Base-by-base conservation (phyloP, 2,888 invertebrate species). In the Candidula unifasciata region DNA sequence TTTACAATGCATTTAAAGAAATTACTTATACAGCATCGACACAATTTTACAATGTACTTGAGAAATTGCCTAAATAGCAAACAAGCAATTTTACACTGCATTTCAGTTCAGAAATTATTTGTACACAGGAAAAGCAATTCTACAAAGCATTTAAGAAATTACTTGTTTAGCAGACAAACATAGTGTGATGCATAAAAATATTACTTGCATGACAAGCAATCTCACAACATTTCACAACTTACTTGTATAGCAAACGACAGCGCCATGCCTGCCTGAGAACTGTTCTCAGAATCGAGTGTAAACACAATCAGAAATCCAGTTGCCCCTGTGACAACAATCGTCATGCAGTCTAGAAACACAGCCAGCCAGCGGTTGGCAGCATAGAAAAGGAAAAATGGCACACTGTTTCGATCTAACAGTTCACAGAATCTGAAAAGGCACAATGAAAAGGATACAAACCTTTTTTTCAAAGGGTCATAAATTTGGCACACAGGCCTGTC, bases 181-280 rank as follows among this genome's bases (percentile, higher is more conserved):
- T 13, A 44, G 13, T 13, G 13, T 44, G 44, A 44, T 13, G 13
- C 13, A 10, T 44, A 44, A 44, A 27, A 66, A n/a, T 27, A 16
- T 10, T 27, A 66, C 27, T 3, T 27, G 27, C 3, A 33, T 68
- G 33, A 18, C 44, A 44, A 44, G 33, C 44, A 44, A 44, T 6
- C 44, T 44, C 44, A 60, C 21, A 60, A 60, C n/a, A 60, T 60
- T 16, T 33, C 8, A 21, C n/a, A 44, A 69, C 79, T 37, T 88
- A 95, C 95, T 92, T 94, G 94, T 18, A 95, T 94, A 30, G 95
- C 94, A 89, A 95, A 95, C 0, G 95, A 94, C 87, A 96, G 92
- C 2, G 95, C 96, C 86, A 96, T 94, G 13, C 96, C 96, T n/a
- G 95, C 95, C 84, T 95, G 93, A 0, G 95, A 95, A 0, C 95